Evolutionary conservation across 2,113 vertebrate genomes (phyloP).

Genomic region (Phylloscopus trochiloides): DNA sequence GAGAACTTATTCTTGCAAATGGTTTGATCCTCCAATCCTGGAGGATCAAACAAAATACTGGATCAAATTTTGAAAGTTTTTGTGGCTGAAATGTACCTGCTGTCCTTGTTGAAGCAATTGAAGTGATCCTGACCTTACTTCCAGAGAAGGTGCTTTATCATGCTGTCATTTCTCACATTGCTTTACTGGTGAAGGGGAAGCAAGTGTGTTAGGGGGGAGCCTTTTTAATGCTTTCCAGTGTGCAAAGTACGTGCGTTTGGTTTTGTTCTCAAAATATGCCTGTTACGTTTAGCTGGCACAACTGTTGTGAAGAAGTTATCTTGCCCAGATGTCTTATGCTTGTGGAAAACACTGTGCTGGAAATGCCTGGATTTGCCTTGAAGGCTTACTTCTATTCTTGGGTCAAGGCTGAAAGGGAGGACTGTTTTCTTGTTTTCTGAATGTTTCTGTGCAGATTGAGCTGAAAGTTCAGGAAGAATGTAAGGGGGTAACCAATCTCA

Average conservation of each 20-base stretch:
- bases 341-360: conserved; percentile 21
- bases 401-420: conserved; percentile 23
- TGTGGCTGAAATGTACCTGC: neutral
- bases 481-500: neutral
- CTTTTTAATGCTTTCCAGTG: neutral
- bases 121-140: neutral
- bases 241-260: neutral
- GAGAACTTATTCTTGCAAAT: conserved; percentile 55
- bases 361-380: conserved; percentile 10
- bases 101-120: neutral
- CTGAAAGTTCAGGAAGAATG: neutral
- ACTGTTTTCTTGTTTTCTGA: conserved; percentile 5
- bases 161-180: neutral
- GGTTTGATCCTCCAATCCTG: conserved; percentile 15
- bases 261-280: neutral
- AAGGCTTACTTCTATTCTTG: conserved; percentile 15
- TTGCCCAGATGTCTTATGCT: neutral
- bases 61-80: neutral
- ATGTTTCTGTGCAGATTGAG: neutral
- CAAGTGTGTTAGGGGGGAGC: neutral
- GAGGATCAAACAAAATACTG: neutral
- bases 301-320: neutral
- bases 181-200: neutral
- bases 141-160: neutral
- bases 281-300: neutral